Base-by-base conservation (phyloP, 2,113 vertebrate species). In the Fukomys damarensis region DNA sequence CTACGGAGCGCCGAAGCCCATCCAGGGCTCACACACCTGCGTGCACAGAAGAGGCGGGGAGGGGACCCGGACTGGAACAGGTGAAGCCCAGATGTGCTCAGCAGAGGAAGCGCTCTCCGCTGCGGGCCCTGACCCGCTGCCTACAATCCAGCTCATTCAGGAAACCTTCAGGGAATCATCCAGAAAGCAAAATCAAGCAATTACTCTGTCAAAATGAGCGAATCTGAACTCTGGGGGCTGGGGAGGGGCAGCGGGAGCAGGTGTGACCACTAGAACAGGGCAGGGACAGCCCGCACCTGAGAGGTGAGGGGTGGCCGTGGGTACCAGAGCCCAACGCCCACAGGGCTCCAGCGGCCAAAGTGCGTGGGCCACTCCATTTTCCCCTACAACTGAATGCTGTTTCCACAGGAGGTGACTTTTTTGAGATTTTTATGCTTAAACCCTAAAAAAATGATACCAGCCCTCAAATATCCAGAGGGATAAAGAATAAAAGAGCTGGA, bases 141-240 rank as follows among this genome's bases (percentile, higher is more conserved):
- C 91, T 77, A 85, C 63, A 61, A 66, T 1, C 14, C 20, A 41
- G 49, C 82, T 56, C 8, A 0, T 82, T 84, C 70, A 38, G 91
- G 49, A 93, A 94, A 24, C 0, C 76, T 43, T 96, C 68, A 38
- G 14, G 38, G 93, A 88, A 46, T 86, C 7, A 1, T 32, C 77
- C 58, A 85, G 96, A 95, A 98, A 93, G 95, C 87, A 90, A 91
- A 90, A 85, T 93, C 87, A 94, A 94, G 93, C 96, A 94, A 96
- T 96, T 43, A 94, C 87, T 92, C 90, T 92, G 96, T 95, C 97
- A 96, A 94, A 86, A 96, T 88, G 96, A 85, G 96, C 92, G 85
- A 58, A 95, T 85, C 84, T 85, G 81, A 70, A 70, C 96, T 84
- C 95, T 46, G 17, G 96, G 95, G 97, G 83, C 66, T 68, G 92